These are phyloP conservation scores for Nymphicus hollandicus DNA, from an alignment of 2,113 vertebrate species.

Conservation along the genomic window DNA sequence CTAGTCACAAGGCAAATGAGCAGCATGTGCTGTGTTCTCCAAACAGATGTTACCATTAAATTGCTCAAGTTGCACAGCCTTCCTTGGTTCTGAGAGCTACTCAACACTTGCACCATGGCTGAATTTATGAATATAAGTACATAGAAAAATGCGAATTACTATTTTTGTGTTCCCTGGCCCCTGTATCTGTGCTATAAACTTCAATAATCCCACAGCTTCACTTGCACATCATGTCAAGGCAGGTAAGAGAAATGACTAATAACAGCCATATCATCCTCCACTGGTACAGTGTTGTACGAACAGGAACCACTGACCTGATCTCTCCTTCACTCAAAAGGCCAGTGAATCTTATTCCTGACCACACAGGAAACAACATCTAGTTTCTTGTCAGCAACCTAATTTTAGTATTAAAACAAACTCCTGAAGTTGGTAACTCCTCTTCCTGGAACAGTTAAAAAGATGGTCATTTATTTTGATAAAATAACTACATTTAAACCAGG, in stretches of 20 bases:
- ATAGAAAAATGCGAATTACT: background rate
- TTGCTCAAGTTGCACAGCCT: background rate
- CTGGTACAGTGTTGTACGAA: too few species aligned
- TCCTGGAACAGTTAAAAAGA: background rate
- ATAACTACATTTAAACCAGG: background rate
- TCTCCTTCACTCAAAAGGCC: background rate
- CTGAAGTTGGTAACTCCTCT: background rate
- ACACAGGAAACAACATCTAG: background rate
- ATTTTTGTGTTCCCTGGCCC: background rate
- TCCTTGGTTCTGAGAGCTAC: background rate
- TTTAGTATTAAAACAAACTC: background rate
- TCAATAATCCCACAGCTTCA: background rate
- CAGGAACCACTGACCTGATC: background rate
- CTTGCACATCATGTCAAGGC: background rate
- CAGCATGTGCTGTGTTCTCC: background rate
- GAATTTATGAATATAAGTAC: background rate
- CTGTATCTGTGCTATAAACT: background rate
- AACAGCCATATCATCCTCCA: background rate
- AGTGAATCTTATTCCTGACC: background rate
- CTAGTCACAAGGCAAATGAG: background rate
- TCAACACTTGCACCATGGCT: background rate
- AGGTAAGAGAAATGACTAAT: background rate
- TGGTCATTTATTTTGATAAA: background rate
- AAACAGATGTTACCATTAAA: background rate
- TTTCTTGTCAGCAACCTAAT: background rate